A percentile compares a stretch with the other conserved stretches of the same genome.
These are phyloP conservation scores for Lanius ludovicianus DNA, from an alignment of 2,113 vertebrate species.

Conservation along the genomic window DNA sequence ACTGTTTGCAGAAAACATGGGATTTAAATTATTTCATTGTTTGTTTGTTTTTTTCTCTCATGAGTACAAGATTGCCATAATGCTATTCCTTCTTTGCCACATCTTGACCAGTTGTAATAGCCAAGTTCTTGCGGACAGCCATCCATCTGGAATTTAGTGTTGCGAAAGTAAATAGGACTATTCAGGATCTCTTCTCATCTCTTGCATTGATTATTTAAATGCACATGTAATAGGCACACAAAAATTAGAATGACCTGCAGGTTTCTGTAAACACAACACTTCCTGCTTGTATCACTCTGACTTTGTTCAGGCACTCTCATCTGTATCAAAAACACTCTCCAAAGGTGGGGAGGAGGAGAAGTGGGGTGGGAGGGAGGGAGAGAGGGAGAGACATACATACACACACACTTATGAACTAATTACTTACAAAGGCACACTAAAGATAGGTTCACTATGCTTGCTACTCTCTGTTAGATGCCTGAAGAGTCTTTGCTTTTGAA, in stretches of 20 bases:
- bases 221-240: neutral
- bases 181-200: neutral
- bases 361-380: no score
- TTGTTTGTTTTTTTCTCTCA: neutral
- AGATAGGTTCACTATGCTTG: neutral
- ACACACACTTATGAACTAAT: no score
- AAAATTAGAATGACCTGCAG: neutral
- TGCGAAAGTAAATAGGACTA: neutral
- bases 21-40: neutral
- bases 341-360: neutral
- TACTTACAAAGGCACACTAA: neutral
- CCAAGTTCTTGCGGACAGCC: neutral
- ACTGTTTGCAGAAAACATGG: neutral
- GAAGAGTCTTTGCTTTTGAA: neutral
- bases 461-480: neutral
- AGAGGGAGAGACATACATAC: rapidly evolving
- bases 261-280: neutral
- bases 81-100: neutral
- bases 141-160: neutral
- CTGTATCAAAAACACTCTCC: neutral
- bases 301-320: neutral
- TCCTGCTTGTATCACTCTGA: neutral
- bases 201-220: neutral
- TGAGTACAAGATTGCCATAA: neutral
- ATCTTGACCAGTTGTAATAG: neutral